These are phyloP conservation scores for Monoplex corrugatus DNA, from an alignment of 2,888 invertebrate species.

Conservation along the genomic window DNA sequence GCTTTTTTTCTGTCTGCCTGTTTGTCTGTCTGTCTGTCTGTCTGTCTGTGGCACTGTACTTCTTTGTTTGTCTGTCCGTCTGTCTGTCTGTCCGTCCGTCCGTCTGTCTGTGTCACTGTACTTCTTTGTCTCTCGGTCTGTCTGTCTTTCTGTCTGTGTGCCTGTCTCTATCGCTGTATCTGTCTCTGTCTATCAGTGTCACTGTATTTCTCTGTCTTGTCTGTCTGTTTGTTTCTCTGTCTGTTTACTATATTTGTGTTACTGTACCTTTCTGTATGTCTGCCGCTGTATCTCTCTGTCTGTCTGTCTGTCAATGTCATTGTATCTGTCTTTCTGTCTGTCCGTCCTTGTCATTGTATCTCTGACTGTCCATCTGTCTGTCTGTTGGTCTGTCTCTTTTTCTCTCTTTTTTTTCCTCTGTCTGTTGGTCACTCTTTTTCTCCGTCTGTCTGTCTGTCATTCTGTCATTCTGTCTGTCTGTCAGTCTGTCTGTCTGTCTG, in stretches of 20 bases:
- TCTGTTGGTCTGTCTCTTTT: slow-evolving; percentile 26
- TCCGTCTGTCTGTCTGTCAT: neutral
- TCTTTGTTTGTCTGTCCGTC: no score
- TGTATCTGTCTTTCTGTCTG: neutral
- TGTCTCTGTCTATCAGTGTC: no score
- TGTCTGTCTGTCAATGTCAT: neutral
- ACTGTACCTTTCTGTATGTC: neutral
- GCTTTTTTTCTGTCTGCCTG: neutral
- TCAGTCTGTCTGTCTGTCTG: neutral
- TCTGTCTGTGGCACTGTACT: no score
- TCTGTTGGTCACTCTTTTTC: slow-evolving; percentile 9
- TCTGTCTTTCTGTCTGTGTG: slow-evolving; percentile 11
- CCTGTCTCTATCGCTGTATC: no score
- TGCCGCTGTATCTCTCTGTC: neutral
- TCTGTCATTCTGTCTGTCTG: neutral
- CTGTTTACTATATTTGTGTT: neutral
- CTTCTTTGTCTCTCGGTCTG: neutral
- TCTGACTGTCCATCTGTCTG: neutral
- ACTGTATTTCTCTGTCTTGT: no score
- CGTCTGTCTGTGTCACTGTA: neutral
- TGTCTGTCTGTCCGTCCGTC: no score
- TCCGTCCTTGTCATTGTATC: neutral
- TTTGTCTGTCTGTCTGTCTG: no score
- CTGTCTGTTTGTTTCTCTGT: no score
- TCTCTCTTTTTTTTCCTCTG: neutral